Evolutionary conservation across 2,888 invertebrate genomes (phyloP), one percentile per base, ranked within the genome.

Genomic region (Tetranychus piercei): DNA sequence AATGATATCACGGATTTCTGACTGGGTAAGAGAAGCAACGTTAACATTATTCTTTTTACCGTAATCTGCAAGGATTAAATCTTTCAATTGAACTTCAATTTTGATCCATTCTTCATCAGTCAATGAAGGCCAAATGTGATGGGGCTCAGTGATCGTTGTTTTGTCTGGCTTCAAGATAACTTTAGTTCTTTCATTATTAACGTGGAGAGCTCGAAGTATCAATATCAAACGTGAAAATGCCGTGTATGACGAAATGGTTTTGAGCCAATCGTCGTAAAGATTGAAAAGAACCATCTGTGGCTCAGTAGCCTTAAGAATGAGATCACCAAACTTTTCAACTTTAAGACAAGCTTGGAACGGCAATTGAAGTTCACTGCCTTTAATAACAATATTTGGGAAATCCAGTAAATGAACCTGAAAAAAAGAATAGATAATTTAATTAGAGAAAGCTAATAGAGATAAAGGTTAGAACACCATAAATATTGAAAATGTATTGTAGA

Each of bases 21-120:
- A 97, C 82, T 99, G 99, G 0, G 99, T 99, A 67, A 99, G 86
- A 0, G 97, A 99, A 0, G 96, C 97, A 0, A 99, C 97, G 82
- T 99, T 99, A 0, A 99, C 99, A 76, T 96, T 99, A 86, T 99
- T 99, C 86, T 99, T 99, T 85, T 99, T 99, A 81, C 99, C 99
- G 80, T 99, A 99, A 85, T 99, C 99, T 71, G 97, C 97, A 74
- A 99, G 85, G 80, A 99, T 99, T 77, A 99, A 87, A 83, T 99
- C 99, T 82, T 99, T 99, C 34, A 99, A 86, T 81, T 95, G 94
- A 44, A 97, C 93, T 84, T 99, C 99, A 71, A 96, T 94, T 83
- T 97, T 97, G 82, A 99, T 95, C 99, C 99, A 99, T 84, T 99
- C 97, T 80, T 99, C 97, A 81, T 99, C 97, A 0, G 90, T 88